Conservation (phyloP, 2,888 invertebrate genomes). For the Petrolisthes cinctipes region DNA sequence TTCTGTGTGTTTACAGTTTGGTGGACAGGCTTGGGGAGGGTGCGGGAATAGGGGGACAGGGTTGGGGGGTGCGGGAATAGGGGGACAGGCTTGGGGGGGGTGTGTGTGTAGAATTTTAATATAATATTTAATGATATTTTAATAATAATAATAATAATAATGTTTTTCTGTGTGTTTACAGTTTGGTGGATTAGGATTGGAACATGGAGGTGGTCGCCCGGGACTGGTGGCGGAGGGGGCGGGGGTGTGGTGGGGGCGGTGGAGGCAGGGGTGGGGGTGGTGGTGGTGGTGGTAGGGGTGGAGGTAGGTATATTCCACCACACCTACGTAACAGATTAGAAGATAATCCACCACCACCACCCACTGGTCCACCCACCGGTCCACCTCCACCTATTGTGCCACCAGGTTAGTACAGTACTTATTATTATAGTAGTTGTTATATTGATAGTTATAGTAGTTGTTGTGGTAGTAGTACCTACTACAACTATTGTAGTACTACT, state of each 20-base stretch:
- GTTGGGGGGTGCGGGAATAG: too few species aligned
- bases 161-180: not conserved
- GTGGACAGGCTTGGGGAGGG: too few species aligned
- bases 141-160: too few species aligned
- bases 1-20: conserved; percentile 43
- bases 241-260: conserved; percentile 52
- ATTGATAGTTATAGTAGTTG: not conserved
- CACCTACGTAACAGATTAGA: conserved; percentile 59
- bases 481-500: too few species aligned
- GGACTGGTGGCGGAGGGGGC: conserved; percentile 41
- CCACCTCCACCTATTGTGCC: conserved; percentile 25
- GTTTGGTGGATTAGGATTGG: conserved; percentile 65
- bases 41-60: too few species aligned
- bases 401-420: conserved; percentile 10
- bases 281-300: conserved; percentile 44
- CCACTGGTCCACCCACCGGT: conserved; percentile 31
- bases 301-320: conserved; percentile 65
- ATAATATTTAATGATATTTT: too few species aligned
- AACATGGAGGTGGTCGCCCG: conserved; percentile 54
- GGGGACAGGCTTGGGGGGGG: too few species aligned
- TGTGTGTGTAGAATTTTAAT: too few species aligned
- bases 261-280: conserved; percentile 36
- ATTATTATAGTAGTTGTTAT: not conserved
- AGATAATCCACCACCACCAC: conserved; percentile 41
- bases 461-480: not conserved